Conservation (phyloP, 2,888 invertebrate species). For the Nymphalis c-album region DNA sequence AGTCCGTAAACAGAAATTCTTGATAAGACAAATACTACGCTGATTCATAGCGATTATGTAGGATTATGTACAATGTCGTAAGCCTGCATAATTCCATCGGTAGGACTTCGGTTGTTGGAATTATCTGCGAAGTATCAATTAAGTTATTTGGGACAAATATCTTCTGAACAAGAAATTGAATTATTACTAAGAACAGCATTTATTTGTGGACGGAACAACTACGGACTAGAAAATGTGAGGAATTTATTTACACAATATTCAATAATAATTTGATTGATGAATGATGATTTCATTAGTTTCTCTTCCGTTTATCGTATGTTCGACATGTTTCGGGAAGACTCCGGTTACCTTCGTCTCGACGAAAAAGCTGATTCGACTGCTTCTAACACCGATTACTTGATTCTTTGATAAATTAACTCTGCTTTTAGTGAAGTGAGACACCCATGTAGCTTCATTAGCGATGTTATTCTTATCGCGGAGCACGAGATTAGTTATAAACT, state of each 20-base stretch:
- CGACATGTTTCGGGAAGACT: no score
- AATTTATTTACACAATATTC: background rate
- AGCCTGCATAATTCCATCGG: conserved; percentile 23
- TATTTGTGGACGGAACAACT: background rate
- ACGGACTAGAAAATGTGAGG: background rate
- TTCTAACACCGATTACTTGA: no score
- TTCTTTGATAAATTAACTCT: no score
- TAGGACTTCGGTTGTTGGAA: conserved; percentile 21
- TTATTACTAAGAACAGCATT: conserved; percentile 3
- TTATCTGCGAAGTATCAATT: conserved; percentile 19
- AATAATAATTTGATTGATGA: background rate
- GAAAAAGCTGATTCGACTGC: no score
- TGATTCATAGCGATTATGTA: background rate
- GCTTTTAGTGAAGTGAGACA: no score
- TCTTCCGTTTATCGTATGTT: no score
- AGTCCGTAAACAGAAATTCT: background rate
- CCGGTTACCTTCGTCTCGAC: no score
- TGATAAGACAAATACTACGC: background rate
- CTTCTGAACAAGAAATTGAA: conserved; percentile 6
- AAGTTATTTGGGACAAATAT: conserved; percentile 30
- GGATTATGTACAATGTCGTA: conserved; percentile 6
- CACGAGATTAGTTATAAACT: no score
- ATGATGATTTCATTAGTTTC: no score
- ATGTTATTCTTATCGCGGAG: no score
- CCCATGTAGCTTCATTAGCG: no score